Base-by-base conservation (phyloP, 1,140 invertebrate genomes). In the Brevipalpus yothersi region DNA sequence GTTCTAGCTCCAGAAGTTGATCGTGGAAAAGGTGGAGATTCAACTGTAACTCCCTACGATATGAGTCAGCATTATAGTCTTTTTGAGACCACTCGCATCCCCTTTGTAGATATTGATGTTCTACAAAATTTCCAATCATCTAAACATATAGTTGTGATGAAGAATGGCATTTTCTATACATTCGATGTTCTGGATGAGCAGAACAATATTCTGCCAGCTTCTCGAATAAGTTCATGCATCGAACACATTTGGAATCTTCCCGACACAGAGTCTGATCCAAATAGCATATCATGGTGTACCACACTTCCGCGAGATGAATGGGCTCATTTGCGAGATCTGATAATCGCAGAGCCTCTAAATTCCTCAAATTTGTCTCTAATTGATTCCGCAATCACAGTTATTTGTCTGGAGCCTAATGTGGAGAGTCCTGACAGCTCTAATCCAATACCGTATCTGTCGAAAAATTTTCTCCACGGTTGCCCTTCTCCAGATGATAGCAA, bases 31-130 rank as follows among this genome's bases (percentile, higher is more conserved):
- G 80, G 91, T 11, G 79, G 82, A 61, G 94, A 93, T 71, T 90
- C 87, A 65, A 93, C 94, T 72, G 92, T 89, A 7, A 97, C 84
- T 73, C 93, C 94, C 15, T 71, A 98, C 56, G 94, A 98, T 69
- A 98, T 98, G 93, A 92, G 86, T 65, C 94, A 98, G 69, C 97
- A 91, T 73, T 70, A 72, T 57, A 82, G 80, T 65, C 71, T 96
- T 7, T 94, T 95, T 71, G 82, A 84, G 67, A 82, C 84, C 10
- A 83, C 84, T 2, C 73, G 89, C 67, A 82, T 94, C 66, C 94
- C 94, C 41, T 70, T 78, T 68, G 69, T 76, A 45, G 78, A 72
- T 51, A 91, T 86, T 72, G 93, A 97, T 75, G 74, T 75, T 63
- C 78, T 96, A 31, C 75, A 72, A 43, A 72, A 74, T 45, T 72